phyloP scores from a whole-genome alignment of 2,888 invertebrate genomes.

The Acronicta leporina region DNA sequence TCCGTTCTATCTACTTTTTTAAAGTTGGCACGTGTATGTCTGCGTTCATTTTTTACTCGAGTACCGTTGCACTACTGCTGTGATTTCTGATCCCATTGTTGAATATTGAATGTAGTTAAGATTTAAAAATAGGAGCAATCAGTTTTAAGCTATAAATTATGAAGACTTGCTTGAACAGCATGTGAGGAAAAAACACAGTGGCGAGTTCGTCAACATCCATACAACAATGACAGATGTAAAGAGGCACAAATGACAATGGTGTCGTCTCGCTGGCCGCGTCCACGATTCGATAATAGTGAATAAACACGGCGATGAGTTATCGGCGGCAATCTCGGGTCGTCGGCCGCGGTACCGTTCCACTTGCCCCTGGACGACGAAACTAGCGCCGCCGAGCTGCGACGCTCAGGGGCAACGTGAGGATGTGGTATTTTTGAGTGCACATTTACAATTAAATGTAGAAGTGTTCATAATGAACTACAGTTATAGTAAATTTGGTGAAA shows the following conservation, averaged over 20 bases:
- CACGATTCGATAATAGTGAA: slow-evolving; percentile 82
- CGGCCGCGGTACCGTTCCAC: slow-evolving; percentile 87
- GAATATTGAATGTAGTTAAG: slow-evolving; percentile 15
- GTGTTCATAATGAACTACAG: no score
- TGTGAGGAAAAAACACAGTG: slow-evolving; percentile 30
- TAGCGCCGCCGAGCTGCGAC: slow-evolving; percentile 57
- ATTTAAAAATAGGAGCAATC: slow-evolving; percentile 11
- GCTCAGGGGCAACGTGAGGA: slow-evolving; percentile 61
- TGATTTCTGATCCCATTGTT: slow-evolving; percentile 26
- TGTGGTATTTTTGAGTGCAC: slow-evolving; percentile 56
- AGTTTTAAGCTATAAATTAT: slow-evolving; percentile 21
- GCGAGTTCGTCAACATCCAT: slow-evolving; percentile 56
- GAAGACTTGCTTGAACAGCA: slow-evolving; percentile 13
- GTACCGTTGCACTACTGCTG: slow-evolving; percentile 32
- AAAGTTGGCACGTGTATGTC: slow-evolving; percentile 25
- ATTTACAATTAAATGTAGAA: not conserved
- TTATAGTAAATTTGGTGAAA: no score
- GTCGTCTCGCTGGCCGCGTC: slow-evolving; percentile 54
- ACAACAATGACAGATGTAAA: slow-evolving; percentile 56
- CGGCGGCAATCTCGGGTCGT: slow-evolving; percentile 86
- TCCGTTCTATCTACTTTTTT: slow-evolving; percentile 24
- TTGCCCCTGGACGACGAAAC: slow-evolving; percentile 87
- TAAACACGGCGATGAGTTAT: slow-evolving; percentile 87
- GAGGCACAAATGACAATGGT: slow-evolving; percentile 54
- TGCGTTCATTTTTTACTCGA: slow-evolving; percentile 26